Evolutionary conservation across 2,797 vertebrate genomes (phyloP).

Genomic region (Tokudaia muenninki): DNA sequence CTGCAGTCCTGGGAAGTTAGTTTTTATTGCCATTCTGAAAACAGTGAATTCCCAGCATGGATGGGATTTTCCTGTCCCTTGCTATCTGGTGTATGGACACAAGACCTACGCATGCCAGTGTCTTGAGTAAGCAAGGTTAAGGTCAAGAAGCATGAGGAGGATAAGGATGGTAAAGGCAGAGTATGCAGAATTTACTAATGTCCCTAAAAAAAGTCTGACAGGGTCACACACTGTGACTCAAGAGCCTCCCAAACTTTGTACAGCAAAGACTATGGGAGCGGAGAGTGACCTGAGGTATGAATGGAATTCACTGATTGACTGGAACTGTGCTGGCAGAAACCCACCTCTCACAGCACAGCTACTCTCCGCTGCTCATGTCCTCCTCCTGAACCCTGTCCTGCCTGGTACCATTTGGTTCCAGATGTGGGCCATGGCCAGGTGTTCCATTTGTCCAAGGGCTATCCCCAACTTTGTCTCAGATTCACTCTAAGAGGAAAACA

Average conservation of each 20-base stretch:
- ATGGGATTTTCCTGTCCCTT: not conserved
- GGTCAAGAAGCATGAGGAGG: not conserved
- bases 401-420: not conserved
- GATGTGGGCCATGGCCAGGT: not conserved
- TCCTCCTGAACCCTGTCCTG: not conserved
- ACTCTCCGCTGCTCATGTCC: not conserved
- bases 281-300: not conserved
- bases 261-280: accelerated
- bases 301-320: not conserved
- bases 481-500: constrained; percentile 44
- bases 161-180: not conserved
- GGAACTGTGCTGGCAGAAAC: not conserved
- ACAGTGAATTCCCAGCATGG: not conserved
- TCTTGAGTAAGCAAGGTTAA: not conserved
- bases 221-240: not conserved
- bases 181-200: not conserved
- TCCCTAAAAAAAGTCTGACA: not conserved
- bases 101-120: not conserved
- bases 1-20: not conserved
- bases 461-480: not conserved
- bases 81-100: not conserved
- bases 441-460: not conserved
- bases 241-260: not conserved
- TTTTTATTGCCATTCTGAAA: not conserved
- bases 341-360: not conserved